Percentiles rank a stretch among this genome's conserved stretches.
These are phyloP conservation scores for Eilema sororculum DNA, from an alignment of 2,888 invertebrate genomes.

Conservation along the genomic window DNA sequence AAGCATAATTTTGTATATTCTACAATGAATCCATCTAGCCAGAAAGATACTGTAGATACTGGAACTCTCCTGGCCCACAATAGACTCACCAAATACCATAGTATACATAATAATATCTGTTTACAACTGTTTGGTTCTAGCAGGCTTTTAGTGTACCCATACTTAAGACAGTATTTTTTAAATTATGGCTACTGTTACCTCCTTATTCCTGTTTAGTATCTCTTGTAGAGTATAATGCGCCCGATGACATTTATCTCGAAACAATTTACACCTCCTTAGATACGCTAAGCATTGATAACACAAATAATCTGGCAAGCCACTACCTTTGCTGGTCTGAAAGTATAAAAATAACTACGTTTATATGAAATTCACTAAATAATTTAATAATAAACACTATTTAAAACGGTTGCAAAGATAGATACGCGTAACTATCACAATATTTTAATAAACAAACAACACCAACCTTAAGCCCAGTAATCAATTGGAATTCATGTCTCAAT, in stretches of 20 bases:
- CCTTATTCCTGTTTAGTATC: slow-evolving; percentile 66
- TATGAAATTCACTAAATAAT: neutral
- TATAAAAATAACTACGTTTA: slow-evolving; percentile 12
- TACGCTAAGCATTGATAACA: slow-evolving; percentile 72
- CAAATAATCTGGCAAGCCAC: slow-evolving; percentile 74
- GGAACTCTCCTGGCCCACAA: neutral
- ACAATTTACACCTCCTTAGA: slow-evolving; percentile 66
- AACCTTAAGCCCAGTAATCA: slow-evolving; percentile 77
- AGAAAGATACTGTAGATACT: too few relatives aligned
- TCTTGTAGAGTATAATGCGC: slow-evolving; percentile 72
- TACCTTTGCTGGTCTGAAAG: slow-evolving; percentile 65
- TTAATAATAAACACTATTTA: neutral
- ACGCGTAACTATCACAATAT: neutral
- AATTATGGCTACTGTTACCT: slow-evolving; percentile 57
- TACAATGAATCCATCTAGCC: too few relatives aligned
- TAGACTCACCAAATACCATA: neutral
- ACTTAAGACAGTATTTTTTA: neutral
- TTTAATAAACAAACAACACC: slow-evolving; percentile 20
- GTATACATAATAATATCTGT: too few relatives aligned
- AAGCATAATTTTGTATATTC: too few relatives aligned
- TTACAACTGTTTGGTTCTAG: neutral
- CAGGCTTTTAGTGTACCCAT: neutral
- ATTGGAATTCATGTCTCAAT: slow-evolving; percentile 69
- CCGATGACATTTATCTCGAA: slow-evolving; percentile 76
- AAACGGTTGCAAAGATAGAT: neutral